These are phyloP conservation scores for Spilosoma lubricipeda DNA, from an alignment of 2,888 invertebrate genomes.

Conservation along the genomic window DNA sequence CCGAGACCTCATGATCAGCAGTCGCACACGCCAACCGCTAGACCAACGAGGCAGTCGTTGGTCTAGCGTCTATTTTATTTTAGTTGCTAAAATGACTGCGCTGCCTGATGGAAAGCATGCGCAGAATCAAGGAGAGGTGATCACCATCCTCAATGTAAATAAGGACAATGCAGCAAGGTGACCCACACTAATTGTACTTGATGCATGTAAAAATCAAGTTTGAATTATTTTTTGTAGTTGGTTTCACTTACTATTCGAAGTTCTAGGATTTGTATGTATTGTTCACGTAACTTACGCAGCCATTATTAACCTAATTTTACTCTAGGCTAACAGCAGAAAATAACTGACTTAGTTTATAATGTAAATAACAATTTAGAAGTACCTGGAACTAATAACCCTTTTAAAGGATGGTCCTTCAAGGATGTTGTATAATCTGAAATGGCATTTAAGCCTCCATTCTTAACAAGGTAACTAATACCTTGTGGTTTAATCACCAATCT, in stretches of 20 bases:
- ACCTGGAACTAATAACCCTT: slow-evolving; percentile 90
- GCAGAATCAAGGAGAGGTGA: too few species aligned
- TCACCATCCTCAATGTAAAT: too few species aligned
- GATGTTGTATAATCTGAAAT: slow-evolving; percentile 87
- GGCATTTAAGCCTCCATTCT: slow-evolving; percentile 88
- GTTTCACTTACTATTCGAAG: not conserved
- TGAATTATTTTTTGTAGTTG: too few species aligned
- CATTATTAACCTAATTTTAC: not conserved
- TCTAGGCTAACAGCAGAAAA: not conserved
- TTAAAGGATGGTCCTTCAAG: slow-evolving; percentile 87
- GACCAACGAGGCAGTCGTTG: too few species aligned
- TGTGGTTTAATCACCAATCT: slow-evolving; percentile 89
- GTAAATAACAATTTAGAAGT: slow-evolving; percentile 33
- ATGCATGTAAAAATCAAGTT: too few species aligned
- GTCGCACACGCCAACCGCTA: too few species aligned
- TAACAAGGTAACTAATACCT: slow-evolving; percentile 91
- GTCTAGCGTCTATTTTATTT: too few species aligned
- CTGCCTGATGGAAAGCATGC: too few species aligned
- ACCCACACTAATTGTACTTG: too few species aligned
- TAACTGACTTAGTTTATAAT: not conserved
- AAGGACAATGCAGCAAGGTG: too few species aligned
- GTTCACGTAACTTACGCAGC: not conserved
- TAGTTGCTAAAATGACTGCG: too few species aligned
- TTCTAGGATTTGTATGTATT: not conserved
- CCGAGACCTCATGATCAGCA: too few species aligned